A percentile compares a stretch with the other conserved stretches of the same genome.
phyloP scores from a whole-genome alignment of 1,140 invertebrate genomes.

The Oryctes rhinoceros region DNA sequence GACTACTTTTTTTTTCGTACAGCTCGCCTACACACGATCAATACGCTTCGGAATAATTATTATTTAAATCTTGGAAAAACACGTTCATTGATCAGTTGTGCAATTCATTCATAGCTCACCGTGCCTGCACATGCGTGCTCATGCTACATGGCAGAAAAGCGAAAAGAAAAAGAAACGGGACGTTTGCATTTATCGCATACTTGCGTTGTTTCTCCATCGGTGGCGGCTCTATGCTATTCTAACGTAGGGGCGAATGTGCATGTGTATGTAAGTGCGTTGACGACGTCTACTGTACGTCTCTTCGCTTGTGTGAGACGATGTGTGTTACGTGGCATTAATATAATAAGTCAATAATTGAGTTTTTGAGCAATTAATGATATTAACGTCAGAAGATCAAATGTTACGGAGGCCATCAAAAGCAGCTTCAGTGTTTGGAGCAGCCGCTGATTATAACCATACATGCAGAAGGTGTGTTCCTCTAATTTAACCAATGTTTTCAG shows the following conservation, averaged over 20 bases:
- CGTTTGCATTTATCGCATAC: not conserved
- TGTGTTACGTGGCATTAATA: not conserved
- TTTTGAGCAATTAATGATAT: not conserved
- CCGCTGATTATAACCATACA: too few species aligned
- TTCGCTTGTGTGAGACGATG: not conserved
- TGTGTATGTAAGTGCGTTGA: not conserved
- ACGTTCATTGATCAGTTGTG: conserved; percentile 13
- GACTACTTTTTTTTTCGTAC: conserved; percentile 1
- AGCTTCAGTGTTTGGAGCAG: too few species aligned
- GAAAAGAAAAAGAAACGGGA: conserved; percentile 4
- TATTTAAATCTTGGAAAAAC: conserved; percentile 10
- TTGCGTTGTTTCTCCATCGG: not conserved
- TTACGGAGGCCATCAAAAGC: too few species aligned
- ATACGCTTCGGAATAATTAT: conserved; percentile 3
- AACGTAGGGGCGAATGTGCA: not conserved
- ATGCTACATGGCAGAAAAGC: conserved; percentile 1
- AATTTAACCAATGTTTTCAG: too few species aligned
- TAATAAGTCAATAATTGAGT: conserved; percentile 8
- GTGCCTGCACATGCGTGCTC: not conserved
- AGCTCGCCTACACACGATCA: not conserved
- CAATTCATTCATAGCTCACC: conserved; percentile 6
- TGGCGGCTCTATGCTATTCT: not conserved
- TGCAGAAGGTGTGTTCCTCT: too few species aligned
- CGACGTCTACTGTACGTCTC: not conserved
- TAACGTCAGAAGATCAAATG: too few species aligned